Evolutionary conservation across 2,113 vertebrate genomes (phyloP).

Genomic region (Eolophus roseicapilla): DNA sequence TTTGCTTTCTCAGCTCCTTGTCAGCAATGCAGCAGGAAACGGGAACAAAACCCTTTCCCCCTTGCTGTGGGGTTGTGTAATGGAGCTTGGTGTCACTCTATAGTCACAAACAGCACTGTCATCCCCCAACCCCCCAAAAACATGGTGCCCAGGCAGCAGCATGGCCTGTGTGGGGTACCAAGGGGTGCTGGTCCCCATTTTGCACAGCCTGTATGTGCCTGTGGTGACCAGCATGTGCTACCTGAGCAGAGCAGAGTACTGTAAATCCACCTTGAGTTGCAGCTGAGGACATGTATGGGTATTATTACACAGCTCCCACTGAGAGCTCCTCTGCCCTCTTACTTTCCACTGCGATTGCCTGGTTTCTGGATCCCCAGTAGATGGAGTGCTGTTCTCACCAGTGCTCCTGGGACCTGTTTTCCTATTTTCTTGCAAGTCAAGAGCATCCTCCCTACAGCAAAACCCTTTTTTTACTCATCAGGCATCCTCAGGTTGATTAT

Average conservation of each 20-base stretch:
- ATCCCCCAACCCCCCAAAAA: not conserved
- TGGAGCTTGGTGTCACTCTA: not conserved
- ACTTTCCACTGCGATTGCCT: not conserved
- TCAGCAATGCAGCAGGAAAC: not conserved
- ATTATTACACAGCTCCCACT: not conserved
- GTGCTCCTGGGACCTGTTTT: not conserved
- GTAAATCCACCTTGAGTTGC: not conserved
- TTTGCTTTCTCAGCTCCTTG: not conserved
- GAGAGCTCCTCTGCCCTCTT: not conserved
- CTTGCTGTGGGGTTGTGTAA: not conserved
- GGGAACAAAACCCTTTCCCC: not conserved
- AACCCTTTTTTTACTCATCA: not conserved
- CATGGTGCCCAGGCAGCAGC: not conserved
- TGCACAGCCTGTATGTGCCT: not conserved
- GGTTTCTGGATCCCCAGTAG: not conserved
- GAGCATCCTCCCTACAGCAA: not conserved
- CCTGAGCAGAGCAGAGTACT: not conserved
- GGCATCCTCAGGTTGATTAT: not conserved
- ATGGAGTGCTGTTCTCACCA: not conserved
- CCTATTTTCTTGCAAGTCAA: not conserved
- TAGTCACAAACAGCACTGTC: not conserved
- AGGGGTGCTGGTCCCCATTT: not conserved
- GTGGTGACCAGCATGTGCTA: not conserved
- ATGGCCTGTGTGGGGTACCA: rapidly evolving
- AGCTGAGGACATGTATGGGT: not conserved